Percentiles rank a stretch among this genome's conserved stretches.
Evolutionary conservation across 2,888 invertebrate species (phyloP).

Genomic region (Malthinus seriepunctatus): DNA sequence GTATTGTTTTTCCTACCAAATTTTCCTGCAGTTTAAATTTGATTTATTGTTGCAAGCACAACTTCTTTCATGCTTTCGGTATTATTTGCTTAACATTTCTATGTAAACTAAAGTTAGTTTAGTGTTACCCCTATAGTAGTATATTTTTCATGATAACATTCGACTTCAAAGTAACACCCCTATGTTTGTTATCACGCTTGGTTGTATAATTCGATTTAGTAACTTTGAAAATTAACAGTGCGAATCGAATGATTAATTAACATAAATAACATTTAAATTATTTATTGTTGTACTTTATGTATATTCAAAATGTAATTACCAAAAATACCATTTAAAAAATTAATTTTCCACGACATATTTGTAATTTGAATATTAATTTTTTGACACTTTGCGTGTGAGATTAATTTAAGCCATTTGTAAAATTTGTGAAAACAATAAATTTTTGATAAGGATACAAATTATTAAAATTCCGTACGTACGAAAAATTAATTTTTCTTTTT

Average conservation of each 20-base stretch:
- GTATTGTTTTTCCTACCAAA: too few species aligned
- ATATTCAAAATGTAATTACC: too few species aligned
- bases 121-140: constrained; percentile 14
- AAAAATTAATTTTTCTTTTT: not conserved
- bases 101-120: constrained; percentile 2
- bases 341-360: too few species aligned
- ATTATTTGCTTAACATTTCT: not conserved
- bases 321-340: too few species aligned
- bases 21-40: too few species aligned
- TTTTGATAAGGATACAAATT: not conserved
- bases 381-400: not conserved
- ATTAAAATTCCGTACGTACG: not conserved
- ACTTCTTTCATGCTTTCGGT: not conserved
- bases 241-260: constrained; percentile 18
- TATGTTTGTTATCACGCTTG: constrained; percentile 18
- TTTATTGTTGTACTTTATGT: not conserved
- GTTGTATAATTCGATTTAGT: constrained; percentile 11
- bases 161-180: constrained; percentile 19
- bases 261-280: constrained; percentile 7
- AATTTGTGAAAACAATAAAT: too few species aligned
- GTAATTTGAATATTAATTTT: not conserved
- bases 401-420: too few species aligned
- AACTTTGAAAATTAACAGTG: constrained; percentile 13
- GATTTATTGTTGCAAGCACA: not conserved
- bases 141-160: constrained; percentile 9